A percentile compares a stretch with the other conserved stretches of the same genome.
phyloP scores from a whole-genome alignment of 1,140 invertebrate genomes.

The Pseudomyrmex dendroicus region DNA sequence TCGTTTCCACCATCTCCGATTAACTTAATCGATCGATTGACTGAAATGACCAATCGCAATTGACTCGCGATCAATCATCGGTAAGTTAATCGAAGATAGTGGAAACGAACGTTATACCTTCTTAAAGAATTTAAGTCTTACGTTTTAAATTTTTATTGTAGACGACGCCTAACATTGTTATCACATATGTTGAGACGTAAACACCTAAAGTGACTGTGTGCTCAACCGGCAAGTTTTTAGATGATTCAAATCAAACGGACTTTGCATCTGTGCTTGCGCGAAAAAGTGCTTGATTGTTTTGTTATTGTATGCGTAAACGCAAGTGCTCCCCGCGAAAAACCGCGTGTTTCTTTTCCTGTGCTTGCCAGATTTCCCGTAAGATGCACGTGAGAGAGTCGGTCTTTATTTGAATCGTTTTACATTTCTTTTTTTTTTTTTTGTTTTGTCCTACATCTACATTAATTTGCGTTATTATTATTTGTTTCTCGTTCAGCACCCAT shows the following conservation, averaged over 20 bases:
- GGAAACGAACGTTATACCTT: no score
- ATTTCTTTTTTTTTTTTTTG: background rate
- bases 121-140: no score
- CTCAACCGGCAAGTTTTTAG: no score
- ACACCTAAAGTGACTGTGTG: no score
- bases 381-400: background rate
- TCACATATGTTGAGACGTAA: background rate
- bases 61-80: no score
- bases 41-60: no score
- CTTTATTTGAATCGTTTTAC: background rate
- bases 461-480: conserved; percentile 74
- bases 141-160: no score
- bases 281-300: background rate
- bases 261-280: no score
- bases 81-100: no score
- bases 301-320: conserved; percentile 12
- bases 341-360: background rate
- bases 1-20: no score
- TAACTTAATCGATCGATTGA: no score
- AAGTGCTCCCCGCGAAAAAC: background rate
- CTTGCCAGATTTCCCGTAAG: conserved; percentile 46
- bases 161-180: background rate
- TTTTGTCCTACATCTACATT: conserved; percentile 40
- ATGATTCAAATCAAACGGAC: no score
- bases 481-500: conserved; percentile 84